phyloP scores from a whole-genome alignment of 2,888 invertebrate genomes.

The Drosophila demipolita region DNA sequence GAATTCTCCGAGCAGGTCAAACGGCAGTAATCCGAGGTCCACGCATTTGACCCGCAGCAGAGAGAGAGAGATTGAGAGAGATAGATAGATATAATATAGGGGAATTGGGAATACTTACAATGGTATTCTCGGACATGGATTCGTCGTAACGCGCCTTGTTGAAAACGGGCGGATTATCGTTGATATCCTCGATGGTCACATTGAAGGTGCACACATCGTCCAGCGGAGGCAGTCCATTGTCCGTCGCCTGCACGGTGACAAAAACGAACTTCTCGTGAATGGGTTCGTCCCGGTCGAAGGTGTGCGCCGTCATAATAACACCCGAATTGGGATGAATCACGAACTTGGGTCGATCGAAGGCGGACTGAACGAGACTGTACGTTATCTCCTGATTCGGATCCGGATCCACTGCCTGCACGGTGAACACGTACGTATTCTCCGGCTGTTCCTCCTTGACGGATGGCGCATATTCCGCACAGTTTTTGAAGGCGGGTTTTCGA shows the following conservation, averaged over 20 bases:
- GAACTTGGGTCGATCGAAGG: slow-evolving; percentile 91
- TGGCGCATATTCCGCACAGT: slow-evolving; percentile 93
- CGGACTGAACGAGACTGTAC: slow-evolving; percentile 92
- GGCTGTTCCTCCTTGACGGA: slow-evolving; percentile 92
- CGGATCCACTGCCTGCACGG: slow-evolving; percentile 85
- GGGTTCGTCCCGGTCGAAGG: slow-evolving; percentile 96
- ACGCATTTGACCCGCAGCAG: slow-evolving; percentile 58
- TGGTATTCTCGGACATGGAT: slow-evolving; percentile 93
- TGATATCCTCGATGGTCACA: slow-evolving; percentile 95
- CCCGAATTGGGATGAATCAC: slow-evolving; percentile 92
- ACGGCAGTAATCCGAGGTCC: slow-evolving; percentile 83
- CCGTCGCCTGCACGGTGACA: slow-evolving; percentile 95
- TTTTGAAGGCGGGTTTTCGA: slow-evolving; percentile 94
- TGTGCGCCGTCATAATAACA: slow-evolving; percentile 90
- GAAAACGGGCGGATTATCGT: slow-evolving; percentile 90
- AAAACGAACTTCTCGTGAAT: slow-evolving; percentile 92
- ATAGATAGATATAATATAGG: background rate
- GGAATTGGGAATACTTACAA: slow-evolving; percentile 84
- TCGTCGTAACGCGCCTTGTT: slow-evolving; percentile 88
- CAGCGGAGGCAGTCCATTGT: slow-evolving; percentile 95
- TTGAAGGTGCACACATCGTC: slow-evolving; percentile 97
- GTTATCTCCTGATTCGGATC: slow-evolving; percentile 92
- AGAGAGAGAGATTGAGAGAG: background rate
- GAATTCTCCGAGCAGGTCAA: slow-evolving; percentile 45
- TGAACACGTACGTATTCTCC: slow-evolving; percentile 90